Evolutionary conservation across 2,797 vertebrate species (phyloP), one percentile per base, ranked within the genome.

Genomic region (Muscicapa striata): DNA sequence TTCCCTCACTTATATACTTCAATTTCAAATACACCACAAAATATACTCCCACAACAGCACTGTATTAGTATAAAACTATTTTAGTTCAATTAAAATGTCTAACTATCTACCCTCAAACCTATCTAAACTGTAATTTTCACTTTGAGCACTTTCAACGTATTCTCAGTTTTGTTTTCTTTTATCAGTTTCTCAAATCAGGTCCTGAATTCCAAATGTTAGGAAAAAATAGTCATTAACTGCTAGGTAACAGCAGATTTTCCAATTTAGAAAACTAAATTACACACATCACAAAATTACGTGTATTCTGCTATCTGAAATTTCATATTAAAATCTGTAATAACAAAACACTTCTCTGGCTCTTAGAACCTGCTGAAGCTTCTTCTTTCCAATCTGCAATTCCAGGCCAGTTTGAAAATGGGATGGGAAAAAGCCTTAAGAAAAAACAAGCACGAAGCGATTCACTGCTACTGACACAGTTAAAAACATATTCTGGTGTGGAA

Each of bases 21-120:
- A 66, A 91, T 94, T 97, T 96, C 95, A 96, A 96, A 97, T 93
- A 97, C 89, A 97, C 85, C 77, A 94, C 89, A 95, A 97, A 97
- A 97, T 92, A 91, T 95, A 97, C 97, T 97, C 97, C 97, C 97
- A 97, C 97, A 97, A 96, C 81, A 96, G 87, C 94, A 94, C 96
- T 83, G 93, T 96, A 95, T 97, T 97, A 97, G 97, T 96, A 96
- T 91, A 95, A 96, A 98, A 96, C 96, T 97, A 95, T 93, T 98
- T 97, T 97, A 97, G 96, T 97, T 97, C 97, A 97, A 97, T 97
- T 98, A 97, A 98, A 97, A 97, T 96, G 97, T 98, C 97, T 97
- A 97, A 97, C 97, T 97, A 98, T 96, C 97, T 97, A 96, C 90
- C 94, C 87, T 94, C 96, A 97, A 96, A 96, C 93, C 96, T 91